Conservation (phyloP, 2,113 vertebrate genomes). For the Tauraco erythrolophus region DNA sequence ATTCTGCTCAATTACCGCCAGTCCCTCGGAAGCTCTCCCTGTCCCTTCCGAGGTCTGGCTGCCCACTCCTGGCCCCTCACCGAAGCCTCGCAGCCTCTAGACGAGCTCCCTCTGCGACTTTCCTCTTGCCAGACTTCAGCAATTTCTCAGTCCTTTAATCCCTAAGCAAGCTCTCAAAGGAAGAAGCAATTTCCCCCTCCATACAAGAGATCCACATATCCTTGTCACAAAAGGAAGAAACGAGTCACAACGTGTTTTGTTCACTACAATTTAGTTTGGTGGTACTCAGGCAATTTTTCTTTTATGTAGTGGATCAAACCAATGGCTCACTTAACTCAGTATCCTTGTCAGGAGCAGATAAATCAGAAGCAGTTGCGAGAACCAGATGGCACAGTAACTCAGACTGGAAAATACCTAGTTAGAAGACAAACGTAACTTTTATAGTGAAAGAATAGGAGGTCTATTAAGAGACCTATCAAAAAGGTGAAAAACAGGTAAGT, state of each 20-base stretch:
- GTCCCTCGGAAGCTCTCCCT: background rate
- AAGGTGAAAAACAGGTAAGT: background rate
- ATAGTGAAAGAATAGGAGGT: background rate
- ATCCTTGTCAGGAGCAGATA: background rate
- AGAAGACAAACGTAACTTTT: background rate
- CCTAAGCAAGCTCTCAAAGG: background rate
- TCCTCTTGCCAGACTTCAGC: background rate
- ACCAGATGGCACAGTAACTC: background rate
- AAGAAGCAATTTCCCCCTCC: background rate
- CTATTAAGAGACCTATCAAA: background rate
- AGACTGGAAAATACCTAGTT: background rate
- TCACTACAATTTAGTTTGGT: background rate
- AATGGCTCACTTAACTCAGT: background rate
- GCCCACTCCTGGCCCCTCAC: background rate
- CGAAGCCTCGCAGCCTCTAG: background rate
- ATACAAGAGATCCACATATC: background rate
- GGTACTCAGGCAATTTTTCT: background rate
- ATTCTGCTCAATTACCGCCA: background rate
- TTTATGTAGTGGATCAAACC: background rate
- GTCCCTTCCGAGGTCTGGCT: background rate
- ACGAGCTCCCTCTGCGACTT: background rate
- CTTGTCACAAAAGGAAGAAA: background rate
- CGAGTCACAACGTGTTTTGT: fast-evolving
- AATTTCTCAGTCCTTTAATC: background rate
- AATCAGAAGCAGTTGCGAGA: background rate